These are phyloP conservation scores for Zosterops hypoxanthus DNA, from an alignment of 2,113 vertebrate species.

Conservation along the genomic window DNA sequence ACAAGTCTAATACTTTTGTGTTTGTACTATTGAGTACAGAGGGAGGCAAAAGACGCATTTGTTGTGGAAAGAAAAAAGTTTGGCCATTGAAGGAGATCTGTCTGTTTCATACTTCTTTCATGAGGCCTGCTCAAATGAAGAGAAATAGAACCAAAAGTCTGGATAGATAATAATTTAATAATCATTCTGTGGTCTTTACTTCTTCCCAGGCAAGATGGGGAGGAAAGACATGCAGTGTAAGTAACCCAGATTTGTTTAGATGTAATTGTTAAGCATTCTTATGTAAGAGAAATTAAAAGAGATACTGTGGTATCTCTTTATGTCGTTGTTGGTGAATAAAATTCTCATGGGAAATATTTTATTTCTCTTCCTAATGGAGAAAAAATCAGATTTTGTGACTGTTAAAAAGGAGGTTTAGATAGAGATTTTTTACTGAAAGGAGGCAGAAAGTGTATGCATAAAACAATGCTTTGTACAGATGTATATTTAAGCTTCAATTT, in stretches of 20 bases:
- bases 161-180: background rate
- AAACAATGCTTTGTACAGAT: fast-evolving
- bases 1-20: background rate
- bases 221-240: background rate
- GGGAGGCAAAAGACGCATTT: background rate
- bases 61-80: background rate
- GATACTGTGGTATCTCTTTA: background rate
- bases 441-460: background rate
- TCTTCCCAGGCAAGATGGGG: background rate
- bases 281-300: background rate
- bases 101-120: background rate
- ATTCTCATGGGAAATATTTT: background rate
- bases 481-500: background rate
- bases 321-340: background rate
- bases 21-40: background rate
- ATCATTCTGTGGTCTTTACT: background rate
- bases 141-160: background rate
- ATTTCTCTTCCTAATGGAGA: background rate
- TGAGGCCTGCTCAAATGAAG: background rate
- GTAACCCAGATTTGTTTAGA: background rate
- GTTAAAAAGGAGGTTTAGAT: background rate
- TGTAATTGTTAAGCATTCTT: background rate
- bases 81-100: background rate
- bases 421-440: background rate
- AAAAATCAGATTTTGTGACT: background rate